These are phyloP conservation scores for Nomada hirtipes DNA, from an alignment of 2,888 invertebrate species.

Conservation along the genomic window DNA sequence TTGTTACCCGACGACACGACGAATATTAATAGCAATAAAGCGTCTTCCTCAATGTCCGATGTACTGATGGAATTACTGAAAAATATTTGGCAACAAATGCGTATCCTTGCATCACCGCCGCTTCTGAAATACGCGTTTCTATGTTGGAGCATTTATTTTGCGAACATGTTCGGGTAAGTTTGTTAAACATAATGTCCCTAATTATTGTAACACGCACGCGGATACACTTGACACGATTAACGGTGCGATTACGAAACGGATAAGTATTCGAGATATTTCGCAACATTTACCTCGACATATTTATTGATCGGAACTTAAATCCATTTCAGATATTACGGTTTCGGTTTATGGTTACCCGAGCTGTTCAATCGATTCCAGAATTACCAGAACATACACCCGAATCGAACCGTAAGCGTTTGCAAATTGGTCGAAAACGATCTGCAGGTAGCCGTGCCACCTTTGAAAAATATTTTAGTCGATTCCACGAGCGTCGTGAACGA, in stretches of 20 bases:
- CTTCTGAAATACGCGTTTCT: constrained; percentile 86
- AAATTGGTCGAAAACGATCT: constrained; percentile 78
- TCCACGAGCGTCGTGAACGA: constrained; percentile 6
- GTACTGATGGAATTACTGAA: constrained; percentile 81
- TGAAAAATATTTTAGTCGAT: constrained; percentile 26
- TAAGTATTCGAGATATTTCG: too few species aligned
- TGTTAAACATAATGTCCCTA: neutral
- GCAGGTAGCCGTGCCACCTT: neutral
- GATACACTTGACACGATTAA: too few species aligned
- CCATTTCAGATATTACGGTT: constrained; percentile 87
- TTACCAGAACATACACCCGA: constrained; percentile 83
- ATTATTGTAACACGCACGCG: neutral
- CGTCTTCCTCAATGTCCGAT: constrained; percentile 23
- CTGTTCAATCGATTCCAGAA: constrained; percentile 87
- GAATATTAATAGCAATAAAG: constrained; percentile 39
- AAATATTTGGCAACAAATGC: constrained; percentile 86
- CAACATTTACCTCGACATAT: neutral
- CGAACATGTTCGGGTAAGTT: constrained; percentile 89
- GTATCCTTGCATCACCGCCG: constrained; percentile 86
- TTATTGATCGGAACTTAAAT: neutral
- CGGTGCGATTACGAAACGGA: too few species aligned
- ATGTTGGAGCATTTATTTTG: constrained; percentile 87
- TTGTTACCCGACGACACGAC: constrained; percentile 54
- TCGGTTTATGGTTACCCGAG: constrained; percentile 92
- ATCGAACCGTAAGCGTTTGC: constrained; percentile 85